Evolutionary conservation across 2,113 vertebrate genomes (phyloP).

Genomic region (Podilymbus podiceps): DNA sequence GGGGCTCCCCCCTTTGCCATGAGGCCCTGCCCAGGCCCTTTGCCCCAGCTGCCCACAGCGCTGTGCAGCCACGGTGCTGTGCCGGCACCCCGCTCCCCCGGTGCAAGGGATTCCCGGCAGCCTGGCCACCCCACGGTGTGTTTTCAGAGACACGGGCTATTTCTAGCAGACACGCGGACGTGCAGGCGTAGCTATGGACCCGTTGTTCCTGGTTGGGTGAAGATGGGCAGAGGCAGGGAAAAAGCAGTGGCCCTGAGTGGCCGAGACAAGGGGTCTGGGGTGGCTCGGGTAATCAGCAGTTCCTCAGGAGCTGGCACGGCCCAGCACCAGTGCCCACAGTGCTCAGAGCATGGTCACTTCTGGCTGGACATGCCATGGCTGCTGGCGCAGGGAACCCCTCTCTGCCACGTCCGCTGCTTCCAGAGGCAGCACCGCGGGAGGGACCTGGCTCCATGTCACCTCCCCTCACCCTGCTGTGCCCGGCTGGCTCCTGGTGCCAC

Average conservation of each 20-base stretch:
- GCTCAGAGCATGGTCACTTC: accelerated
- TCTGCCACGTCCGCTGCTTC: neutral
- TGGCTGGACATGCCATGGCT: accelerated
- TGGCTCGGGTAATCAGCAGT: accelerated
- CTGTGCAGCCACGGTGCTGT: accelerated
- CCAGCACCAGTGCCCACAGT: neutral
- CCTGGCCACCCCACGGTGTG: accelerated
- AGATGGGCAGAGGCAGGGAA: accelerated
- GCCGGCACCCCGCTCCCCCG: accelerated
- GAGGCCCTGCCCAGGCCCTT: neutral
- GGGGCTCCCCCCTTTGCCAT: neutral
- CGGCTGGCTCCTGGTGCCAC: accelerated
- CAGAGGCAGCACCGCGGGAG: accelerated
- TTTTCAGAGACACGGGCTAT: neutral
- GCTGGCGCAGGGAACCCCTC: accelerated
- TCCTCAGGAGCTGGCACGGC: neutral
- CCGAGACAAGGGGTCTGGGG: neutral
- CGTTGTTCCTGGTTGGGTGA: neutral
- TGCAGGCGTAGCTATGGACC: neutral
- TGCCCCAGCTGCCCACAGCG: neutral
- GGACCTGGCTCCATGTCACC: accelerated
- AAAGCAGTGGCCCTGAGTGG: neutral
- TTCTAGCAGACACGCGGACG: accelerated
- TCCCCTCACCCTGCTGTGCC: neutral
- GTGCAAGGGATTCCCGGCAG: neutral